Evolutionary conservation across 2,797 vertebrate genomes (phyloP), one percentile per base, ranked within the genome.

Genomic region (Semotilus atromaculatus): DNA sequence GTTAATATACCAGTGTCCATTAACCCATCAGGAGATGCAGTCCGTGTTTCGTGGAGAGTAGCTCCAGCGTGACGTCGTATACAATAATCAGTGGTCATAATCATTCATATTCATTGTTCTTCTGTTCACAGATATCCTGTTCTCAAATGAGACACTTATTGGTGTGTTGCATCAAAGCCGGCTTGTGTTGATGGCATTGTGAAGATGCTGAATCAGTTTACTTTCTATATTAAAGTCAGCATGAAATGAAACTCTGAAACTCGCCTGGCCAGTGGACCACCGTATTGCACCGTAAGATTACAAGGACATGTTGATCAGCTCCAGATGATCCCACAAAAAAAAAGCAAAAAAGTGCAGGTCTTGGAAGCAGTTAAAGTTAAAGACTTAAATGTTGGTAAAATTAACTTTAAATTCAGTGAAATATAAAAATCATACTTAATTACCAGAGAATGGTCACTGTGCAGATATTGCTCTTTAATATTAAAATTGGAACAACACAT

Each of bases 1-100:
- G 48, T 74, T 58, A 26, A 34, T n/a, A 71, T 45, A 14, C n/a
- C 92, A 91, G 92, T 93, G 93, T 93, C 92, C 90, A 90, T 89
- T 66, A 86, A 72, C 88, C 86, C 92, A 92, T 93, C 93, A 94
- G 91, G 91, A 90, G 91, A 91, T 87, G 80, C 71, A 86, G 90
- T 93, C 92, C 92, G 93, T 92, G 91, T 94, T 94, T 94, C 91
- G 94, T 94, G 93, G 91, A 89, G 40, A 88, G 90, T 92, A 92
- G 90, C 93, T 53, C 1, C 21, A n/a, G 71, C 16, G 3, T 11
- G 29, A 51, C 19, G 43, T 48, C n/a, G 31, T 31, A 73, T 48
- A 14, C 11, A 21, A 36, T 34, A 53, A 53, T 16, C 21, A 16
- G 36, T 14, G 7, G 31, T 58, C 73, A 6, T 16, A 16, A 48